Base-by-base conservation (phyloP, 2,888 invertebrate genomes). In the Drosophila birchii region DNA sequence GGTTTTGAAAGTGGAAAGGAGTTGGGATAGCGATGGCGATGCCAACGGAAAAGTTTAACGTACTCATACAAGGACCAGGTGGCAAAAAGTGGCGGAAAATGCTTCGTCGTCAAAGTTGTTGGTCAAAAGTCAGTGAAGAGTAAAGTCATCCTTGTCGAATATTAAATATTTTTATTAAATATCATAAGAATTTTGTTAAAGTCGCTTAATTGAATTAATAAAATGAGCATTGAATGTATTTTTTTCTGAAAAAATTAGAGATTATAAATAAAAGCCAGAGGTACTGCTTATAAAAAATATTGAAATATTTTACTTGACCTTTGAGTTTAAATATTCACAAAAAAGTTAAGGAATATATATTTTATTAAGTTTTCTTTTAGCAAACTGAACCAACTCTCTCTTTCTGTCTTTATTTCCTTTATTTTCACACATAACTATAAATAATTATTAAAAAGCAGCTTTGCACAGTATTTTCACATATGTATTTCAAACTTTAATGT, bases 1-100 rank as follows among this genome's bases (percentile, higher is more conserved):
- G 32, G 14, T 8, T 14, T 14, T 32, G 5, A 7, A 14, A 5
- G 49, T 14, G 20, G 16, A 18, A 43, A n/a, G 54, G 43, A 23
- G 23, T 53, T 20, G 51, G 43, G 41, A 44, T 49, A 61, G 59
- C 39, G 51, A 41, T 53, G 61, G 61, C 43, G 41, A 41, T 34
- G 34, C 14, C 16, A 29, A n/a, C 16, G 45, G 38, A 53, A 73
- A 69, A 81, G 66, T 77, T 76, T 70, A 49, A 67, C 64, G 64
- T 56, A n/a, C 16, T 38, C 39, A 36, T 34, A 51, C n/a, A 51
- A 34, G 7, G 34, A 59, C 53, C 79, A 71, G 75, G 68, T 73
- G 79, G 51, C 75, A 41, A 20, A 36, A 67, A 64, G 5, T 55
- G 38, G 11, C 34, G 20, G 9, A 39, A 36, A 64, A 54, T 12